Conservation (phyloP, 2,113 vertebrate species). For the Serilophus lunatus region DNA sequence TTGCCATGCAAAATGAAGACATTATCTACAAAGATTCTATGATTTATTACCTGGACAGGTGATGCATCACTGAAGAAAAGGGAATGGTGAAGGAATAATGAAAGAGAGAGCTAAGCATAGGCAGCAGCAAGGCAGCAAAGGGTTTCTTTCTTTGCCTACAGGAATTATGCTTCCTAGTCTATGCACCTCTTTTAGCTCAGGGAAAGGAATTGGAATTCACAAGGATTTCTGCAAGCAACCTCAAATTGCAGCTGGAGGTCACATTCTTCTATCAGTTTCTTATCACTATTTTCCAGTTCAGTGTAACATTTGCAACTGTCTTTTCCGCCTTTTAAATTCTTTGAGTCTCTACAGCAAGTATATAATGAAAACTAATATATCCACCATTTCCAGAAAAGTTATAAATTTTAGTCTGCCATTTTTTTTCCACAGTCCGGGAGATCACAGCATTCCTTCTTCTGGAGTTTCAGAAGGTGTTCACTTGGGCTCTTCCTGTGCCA, state of each 20-base stretch:
- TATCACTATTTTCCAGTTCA: neutral
- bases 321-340: neutral
- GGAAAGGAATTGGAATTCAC: neutral
- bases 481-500: neutral
- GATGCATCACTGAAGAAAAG: slow-evolving; percentile 23
- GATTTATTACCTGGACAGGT: slow-evolving; percentile 26
- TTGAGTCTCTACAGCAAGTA: neutral
- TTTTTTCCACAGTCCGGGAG: neutral
- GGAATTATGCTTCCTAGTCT: neutral
- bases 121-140: neutral
- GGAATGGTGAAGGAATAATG: slow-evolving; percentile 2
- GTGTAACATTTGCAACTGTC: neutral
- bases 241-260: neutral
- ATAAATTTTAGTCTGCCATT: neutral
- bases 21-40: slow-evolving; percentile 37
- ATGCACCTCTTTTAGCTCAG: neutral
- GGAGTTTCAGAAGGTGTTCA: neutral
- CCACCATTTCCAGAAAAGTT: neutral
- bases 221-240: neutral
- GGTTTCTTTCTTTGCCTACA: neutral
- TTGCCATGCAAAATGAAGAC: slow-evolving; percentile 44
- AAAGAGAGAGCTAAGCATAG: neutral
- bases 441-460: neutral
- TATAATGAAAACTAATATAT: neutral
- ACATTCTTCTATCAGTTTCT: neutral